Percentiles rank a stretch among this genome's conserved stretches.
Evolutionary conservation across 2,888 invertebrate species (phyloP).

Genomic region (Cephus nigrinus): DNA sequence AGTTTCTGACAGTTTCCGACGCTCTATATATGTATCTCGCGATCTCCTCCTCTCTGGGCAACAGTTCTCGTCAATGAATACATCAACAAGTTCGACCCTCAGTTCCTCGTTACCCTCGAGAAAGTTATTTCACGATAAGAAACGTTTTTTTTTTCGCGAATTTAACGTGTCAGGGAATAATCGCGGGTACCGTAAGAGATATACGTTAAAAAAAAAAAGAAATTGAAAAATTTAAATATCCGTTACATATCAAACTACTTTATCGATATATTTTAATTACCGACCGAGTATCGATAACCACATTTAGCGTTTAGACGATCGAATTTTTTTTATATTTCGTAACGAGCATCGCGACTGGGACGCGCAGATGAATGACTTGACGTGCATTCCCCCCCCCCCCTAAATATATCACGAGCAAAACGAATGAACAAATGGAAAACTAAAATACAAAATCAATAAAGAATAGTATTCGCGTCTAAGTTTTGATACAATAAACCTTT

Average conservation of each 20-base stretch:
- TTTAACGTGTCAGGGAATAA: background rate
- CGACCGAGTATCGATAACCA: background rate
- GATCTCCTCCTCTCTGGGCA: background rate
- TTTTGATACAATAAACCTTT: background rate
- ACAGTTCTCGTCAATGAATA: background rate
- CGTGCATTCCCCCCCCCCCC: background rate
- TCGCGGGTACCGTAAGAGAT: background rate
- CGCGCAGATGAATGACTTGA: background rate
- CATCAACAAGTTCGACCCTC: background rate
- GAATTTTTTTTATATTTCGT: no score
- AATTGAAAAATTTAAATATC: background rate
- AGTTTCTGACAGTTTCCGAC: constrained; percentile 36
- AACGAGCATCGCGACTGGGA: background rate
- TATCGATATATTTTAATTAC: background rate
- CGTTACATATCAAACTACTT: background rate
- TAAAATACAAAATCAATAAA: background rate
- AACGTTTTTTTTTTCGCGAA: background rate
- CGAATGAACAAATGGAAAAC: background rate
- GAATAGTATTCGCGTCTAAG: background rate
- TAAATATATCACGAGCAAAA: background rate
- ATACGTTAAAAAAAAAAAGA: background rate
- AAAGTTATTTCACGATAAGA: background rate
- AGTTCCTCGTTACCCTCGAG: background rate
- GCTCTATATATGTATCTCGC: background rate
- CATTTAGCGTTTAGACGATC: no score